Evolutionary conservation across 2,797 vertebrate genomes (phyloP), one percentile per base, ranked within the genome.

Genomic region (Urophycis tenuis): DNA sequence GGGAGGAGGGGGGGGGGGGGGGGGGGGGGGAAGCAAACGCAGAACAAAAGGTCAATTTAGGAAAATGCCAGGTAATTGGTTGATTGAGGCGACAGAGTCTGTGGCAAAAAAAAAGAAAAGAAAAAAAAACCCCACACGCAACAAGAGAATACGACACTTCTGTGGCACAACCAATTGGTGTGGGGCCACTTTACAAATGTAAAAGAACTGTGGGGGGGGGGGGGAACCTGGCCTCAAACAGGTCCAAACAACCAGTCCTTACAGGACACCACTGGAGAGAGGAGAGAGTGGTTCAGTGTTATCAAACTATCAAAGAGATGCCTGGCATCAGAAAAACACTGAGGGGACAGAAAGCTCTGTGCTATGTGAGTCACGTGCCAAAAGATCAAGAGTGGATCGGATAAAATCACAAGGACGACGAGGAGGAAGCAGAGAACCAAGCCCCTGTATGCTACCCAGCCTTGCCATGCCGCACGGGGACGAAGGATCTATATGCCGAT

Each of bases 21-120:
- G 53, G 8, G 89, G 80, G 83, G 85, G 60, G 89, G 89, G 88
- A 78, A 86, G 91, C 87, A 92, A 85, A 92, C 11, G 92, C 80
- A 90, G 78, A 91, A 91, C 83, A 92, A 81, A 89, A 90, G 80
- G 87, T 91, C 91, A 92, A 85, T 76, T 86, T 87, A 85, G 79
- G 81, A 82, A 79, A 87, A 84, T 81, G 81, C 79, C 77, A 91
- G 81, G 79, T 17, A 76, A 17, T 81, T 80, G 80, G 73, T 74
- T 81, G 79, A 81, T 76, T 80, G 82, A 71, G 81, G 82, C 71
- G 41, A 45, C 19, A 19, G 53, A 64, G 53, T 11, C 53, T 10
- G 49, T 53, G 22, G 45, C 45, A 53, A 53, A 53, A 8, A 53
- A 88, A 79, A 83, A 88, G 76, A 87, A 82, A 81, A 90, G 82